Conservation (phyloP, 2,888 invertebrate genomes). For the Encarsia formosa region DNA sequence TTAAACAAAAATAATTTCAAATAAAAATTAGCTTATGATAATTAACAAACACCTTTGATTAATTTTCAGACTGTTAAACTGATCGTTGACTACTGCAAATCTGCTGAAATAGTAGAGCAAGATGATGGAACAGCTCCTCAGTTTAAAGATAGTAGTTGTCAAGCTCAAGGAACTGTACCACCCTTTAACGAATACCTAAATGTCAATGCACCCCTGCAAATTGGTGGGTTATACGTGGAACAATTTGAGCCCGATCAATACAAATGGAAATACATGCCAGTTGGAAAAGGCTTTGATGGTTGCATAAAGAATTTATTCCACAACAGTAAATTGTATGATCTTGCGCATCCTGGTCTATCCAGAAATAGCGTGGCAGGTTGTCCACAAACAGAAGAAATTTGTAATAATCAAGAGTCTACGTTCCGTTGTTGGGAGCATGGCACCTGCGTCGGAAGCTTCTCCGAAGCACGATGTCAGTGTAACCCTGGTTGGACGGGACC, state of each 20-base stretch:
- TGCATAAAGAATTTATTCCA: conserved; percentile 94
- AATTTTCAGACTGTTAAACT: conserved; percentile 69
- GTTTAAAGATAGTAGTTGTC: conserved; percentile 86
- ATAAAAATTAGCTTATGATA: background rate
- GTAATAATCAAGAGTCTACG: conserved; percentile 81
- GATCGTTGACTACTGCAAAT: conserved; percentile 90
- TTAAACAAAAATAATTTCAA: background rate
- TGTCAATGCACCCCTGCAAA: conserved; percentile 90
- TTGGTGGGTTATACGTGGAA: conserved; percentile 88
- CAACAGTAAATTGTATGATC: conserved; percentile 92
- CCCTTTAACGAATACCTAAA: conserved; percentile 95
- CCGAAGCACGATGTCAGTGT: conserved; percentile 88
- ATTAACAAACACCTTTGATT: background rate
- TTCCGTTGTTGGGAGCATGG: conserved; percentile 89
- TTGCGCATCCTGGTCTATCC: conserved; percentile 87
- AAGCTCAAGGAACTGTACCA: conserved; percentile 83
- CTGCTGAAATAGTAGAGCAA: conserved; percentile 81
- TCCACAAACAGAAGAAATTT: conserved; percentile 87
- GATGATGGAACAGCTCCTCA: conserved; percentile 86
- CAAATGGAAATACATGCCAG: conserved; percentile 87
- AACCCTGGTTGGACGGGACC: conserved; percentile 94
- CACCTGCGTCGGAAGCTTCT: conserved; percentile 87
- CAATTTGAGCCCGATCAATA: conserved; percentile 85
- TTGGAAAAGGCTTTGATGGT: conserved; percentile 88
- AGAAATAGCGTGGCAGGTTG: conserved; percentile 86